phyloP scores from a whole-genome alignment of 1,140 invertebrate genomes.

The Spodoptera frugiperda region DNA sequence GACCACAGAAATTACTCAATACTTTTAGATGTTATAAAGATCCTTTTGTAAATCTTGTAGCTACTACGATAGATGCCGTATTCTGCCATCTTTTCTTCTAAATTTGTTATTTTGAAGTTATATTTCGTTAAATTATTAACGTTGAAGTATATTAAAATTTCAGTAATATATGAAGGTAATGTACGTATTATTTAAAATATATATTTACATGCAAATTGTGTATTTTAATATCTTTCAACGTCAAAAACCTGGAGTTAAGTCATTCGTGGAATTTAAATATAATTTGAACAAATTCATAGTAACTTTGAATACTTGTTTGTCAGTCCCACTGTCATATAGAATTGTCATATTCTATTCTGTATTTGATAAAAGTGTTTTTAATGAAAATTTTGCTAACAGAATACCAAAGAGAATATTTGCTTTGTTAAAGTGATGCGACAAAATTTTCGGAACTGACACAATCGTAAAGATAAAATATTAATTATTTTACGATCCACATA shows the following conservation, averaged over 20 bases:
- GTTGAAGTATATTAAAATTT: slow-evolving; percentile 3
- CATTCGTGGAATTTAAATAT: background rate
- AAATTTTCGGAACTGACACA: background rate
- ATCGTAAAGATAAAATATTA: too few relatives aligned
- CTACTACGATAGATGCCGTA: slow-evolving; percentile 37
- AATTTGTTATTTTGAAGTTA: slow-evolving; percentile 1
- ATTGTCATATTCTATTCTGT: too few relatives aligned
- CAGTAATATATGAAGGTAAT: background rate
- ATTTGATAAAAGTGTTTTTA: too few relatives aligned
- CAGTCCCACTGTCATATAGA: too few relatives aligned
- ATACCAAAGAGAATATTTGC: too few relatives aligned
- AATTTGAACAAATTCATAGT: too few relatives aligned
- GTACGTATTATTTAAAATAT: too few relatives aligned
- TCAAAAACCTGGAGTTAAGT: background rate
- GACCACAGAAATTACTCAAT: slow-evolving; percentile 49
- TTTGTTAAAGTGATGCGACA: background rate
- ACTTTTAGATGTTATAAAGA: slow-evolving; percentile 43
- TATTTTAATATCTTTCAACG: background rate
- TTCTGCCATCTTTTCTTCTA: slow-evolving; percentile 32
- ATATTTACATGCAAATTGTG: background rate
- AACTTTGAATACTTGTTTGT: too few relatives aligned
- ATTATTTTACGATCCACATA: background rate
- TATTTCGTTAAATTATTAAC: slow-evolving; percentile 13
- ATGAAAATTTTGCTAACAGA: too few relatives aligned
- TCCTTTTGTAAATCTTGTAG: slow-evolving; percentile 39